These are phyloP conservation scores for Lasioglossum leucozonium DNA, from an alignment of 2,888 invertebrate genomes.

Conservation along the genomic window DNA sequence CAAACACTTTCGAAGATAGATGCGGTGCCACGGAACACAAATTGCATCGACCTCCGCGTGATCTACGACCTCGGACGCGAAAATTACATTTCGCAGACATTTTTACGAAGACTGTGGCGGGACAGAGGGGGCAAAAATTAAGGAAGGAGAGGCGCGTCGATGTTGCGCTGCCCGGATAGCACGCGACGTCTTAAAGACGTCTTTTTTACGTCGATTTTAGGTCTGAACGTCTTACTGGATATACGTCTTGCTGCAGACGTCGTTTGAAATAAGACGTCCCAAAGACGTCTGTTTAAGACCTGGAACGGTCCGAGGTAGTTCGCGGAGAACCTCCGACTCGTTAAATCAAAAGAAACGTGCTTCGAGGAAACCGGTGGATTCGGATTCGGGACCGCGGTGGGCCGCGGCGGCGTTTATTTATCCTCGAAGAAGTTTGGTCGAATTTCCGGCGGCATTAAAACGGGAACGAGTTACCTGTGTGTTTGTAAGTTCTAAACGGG, in stretches of 20 bases:
- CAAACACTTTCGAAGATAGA: constrained; percentile 48
- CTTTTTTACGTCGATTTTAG: too few species aligned
- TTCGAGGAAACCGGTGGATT: background rate
- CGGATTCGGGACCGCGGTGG: background rate
- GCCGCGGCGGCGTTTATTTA: background rate
- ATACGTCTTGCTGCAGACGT: too few species aligned
- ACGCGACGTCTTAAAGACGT: too few species aligned
- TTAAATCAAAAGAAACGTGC: too few species aligned
- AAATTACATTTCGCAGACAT: constrained; percentile 39
- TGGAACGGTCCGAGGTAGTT: too few species aligned
- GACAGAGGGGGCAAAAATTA: constrained; percentile 20
- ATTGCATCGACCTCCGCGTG: constrained; percentile 42
- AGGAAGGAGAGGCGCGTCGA: constrained; percentile 18
- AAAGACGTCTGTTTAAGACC: too few species aligned
- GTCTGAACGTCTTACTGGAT: too few species aligned
- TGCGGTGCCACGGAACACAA: constrained; percentile 45
- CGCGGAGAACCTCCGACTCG: background rate
- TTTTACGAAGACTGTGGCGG: constrained; percentile 21
- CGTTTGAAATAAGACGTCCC: too few species aligned
- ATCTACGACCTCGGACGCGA: constrained; percentile 30
- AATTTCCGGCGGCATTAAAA: constrained; percentile 24
- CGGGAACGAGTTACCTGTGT: background rate
- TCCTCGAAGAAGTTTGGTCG: constrained; percentile 1
- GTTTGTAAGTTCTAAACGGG: constrained; percentile 30
- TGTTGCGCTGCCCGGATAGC: too few species aligned